Conservation (phyloP, 2,888 invertebrate genomes). For the Melipona beecheii region DNA sequence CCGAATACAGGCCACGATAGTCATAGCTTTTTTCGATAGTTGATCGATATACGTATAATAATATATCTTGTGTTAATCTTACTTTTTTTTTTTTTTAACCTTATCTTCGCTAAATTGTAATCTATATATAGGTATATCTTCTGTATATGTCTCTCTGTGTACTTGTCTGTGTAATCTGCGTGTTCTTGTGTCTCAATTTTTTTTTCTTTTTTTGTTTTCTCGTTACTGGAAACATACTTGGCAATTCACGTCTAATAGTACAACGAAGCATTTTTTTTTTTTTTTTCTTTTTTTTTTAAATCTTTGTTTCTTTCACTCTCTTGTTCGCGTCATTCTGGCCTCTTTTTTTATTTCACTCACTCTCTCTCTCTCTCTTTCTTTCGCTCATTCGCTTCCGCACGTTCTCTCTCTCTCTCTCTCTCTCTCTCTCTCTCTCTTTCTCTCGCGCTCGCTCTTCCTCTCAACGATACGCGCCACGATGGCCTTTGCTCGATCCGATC, state of each 20-base stretch:
- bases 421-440: slow-evolving; percentile 12
- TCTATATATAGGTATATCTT: slow-evolving; percentile 71
- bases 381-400: background rate
- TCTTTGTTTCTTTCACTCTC: slow-evolving; percentile 49
- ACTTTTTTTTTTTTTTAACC: slow-evolving; percentile 63
- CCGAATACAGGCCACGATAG: slow-evolving; percentile 81
- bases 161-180: slow-evolving; percentile 30
- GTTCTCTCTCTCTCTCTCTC: slow-evolving; percentile 20
- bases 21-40: slow-evolving; percentile 79
- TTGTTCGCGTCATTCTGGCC: slow-evolving; percentile 56
- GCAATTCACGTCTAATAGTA: slow-evolving; percentile 84
- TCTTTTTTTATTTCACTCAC: slow-evolving; percentile 34
- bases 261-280: slow-evolving; percentile 81
- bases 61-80: slow-evolving; percentile 73
- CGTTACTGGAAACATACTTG: slow-evolving; percentile 83
- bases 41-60: slow-evolving; percentile 78
- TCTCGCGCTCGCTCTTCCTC: slow-evolving; percentile 31
- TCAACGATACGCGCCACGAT: slow-evolving; percentile 47
- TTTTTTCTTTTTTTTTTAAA: slow-evolving; percentile 49
- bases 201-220: slow-evolving; percentile 53
- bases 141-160: slow-evolving; percentile 30
- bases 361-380: slow-evolving; percentile 23
- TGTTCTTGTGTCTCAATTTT: slow-evolving; percentile 12
- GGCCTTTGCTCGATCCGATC: slow-evolving; percentile 41
- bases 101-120: slow-evolving; percentile 77